Evolutionary conservation across 2,888 invertebrate species (phyloP).

Genomic region (Folsomia candida): DNA sequence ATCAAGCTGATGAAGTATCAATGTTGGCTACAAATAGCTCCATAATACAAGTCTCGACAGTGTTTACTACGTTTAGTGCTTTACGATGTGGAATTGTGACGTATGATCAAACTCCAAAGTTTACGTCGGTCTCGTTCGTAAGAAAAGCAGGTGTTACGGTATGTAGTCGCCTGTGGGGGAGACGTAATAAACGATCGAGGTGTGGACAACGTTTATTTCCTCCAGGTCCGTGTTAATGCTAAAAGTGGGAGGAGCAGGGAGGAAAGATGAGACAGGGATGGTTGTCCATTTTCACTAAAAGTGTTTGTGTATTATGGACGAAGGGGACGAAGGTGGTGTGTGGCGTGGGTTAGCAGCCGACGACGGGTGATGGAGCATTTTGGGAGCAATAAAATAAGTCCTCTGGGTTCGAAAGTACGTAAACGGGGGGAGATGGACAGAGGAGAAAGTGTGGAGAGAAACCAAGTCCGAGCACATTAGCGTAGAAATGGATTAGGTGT

Average conservation of each 20-base stretch:
- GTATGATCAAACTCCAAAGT: too few species aligned
- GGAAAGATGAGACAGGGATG: not conserved
- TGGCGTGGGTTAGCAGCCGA: conserved; percentile 4
- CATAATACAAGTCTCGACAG: too few species aligned
- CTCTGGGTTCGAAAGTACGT: conserved; percentile 19
- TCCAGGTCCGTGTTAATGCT: too few species aligned
- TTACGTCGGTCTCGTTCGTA: too few species aligned
- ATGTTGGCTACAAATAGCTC: too few species aligned
- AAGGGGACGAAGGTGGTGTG: conserved; percentile 4
- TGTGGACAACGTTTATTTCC: too few species aligned
- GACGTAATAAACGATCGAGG: too few species aligned
- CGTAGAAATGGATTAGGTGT: conserved; percentile 35
- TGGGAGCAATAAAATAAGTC: conserved; percentile 25
- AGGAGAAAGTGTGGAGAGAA: conserved; percentile 10
- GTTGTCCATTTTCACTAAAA: not conserved
- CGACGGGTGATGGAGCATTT: conserved; percentile 30
- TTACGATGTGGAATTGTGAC: too few species aligned
- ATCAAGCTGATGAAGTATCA: too few species aligned
- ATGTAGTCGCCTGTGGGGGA: too few species aligned
- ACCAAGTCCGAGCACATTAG: conserved; percentile 32
- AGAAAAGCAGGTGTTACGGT: too few species aligned
- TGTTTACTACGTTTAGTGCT: too few species aligned
- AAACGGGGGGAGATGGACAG: conserved; percentile 12
- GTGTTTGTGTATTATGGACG: not conserved
- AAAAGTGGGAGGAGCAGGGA: not conserved